Conservation (phyloP, 1,140 invertebrate genomes). For the Heliconius melpomene region DNA sequence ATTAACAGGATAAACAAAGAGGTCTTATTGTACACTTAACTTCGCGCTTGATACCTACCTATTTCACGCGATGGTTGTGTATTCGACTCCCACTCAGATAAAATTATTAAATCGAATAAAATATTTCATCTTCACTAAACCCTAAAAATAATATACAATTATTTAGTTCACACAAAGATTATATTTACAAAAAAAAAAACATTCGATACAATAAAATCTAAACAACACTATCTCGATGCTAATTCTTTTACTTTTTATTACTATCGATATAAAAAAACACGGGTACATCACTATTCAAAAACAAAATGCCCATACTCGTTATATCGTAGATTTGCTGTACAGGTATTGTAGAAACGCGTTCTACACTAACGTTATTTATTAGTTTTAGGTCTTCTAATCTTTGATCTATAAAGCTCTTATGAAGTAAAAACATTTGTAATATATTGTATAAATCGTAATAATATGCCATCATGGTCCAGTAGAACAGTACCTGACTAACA, state of each 20-base stretch:
- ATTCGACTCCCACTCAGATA: too few relatives aligned
- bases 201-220: neutral
- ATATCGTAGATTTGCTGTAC: conserved; percentile 31
- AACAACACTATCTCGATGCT: neutral
- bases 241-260: neutral
- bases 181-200: neutral
- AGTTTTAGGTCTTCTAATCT: conserved; percentile 53
- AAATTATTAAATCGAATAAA: too few relatives aligned
- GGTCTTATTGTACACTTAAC: too few relatives aligned
- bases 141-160: too few relatives aligned
- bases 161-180: too few relatives aligned
- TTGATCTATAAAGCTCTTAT: conserved; percentile 41
- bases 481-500: neutral
- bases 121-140: too few relatives aligned
- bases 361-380: conserved; percentile 61
- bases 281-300: conserved; percentile 28
- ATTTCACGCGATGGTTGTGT: too few relatives aligned
- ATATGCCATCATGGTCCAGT: neutral
- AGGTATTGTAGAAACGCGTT: conserved; percentile 48
- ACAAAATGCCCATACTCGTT: conserved; percentile 50
- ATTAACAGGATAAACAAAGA: too few relatives aligned
- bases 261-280: neutral
- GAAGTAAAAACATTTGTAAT: conserved; percentile 23
- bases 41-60: too few relatives aligned
- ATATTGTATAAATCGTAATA: neutral